Evolutionary conservation across 2,888 invertebrate genomes (phyloP), one percentile per base, ranked within the genome.

Genomic region (Idaea straminata): DNA sequence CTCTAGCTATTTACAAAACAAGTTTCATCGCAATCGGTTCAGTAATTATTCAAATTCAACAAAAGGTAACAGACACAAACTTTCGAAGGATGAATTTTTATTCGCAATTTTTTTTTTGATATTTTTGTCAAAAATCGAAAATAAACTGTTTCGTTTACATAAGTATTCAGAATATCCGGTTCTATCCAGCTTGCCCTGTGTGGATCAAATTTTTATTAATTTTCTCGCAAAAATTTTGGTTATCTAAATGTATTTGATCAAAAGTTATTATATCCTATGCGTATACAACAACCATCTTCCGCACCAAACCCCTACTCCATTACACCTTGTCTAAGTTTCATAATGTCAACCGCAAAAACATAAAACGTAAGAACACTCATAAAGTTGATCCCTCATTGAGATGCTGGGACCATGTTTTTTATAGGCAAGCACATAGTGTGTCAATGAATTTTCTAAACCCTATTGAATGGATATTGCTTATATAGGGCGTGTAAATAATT

Each of bases 311-410:
- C 47, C 10, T 47, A 4, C 7, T 47, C 47, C 47, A 47, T 47
- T 47, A 47, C 47, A 47, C 47, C 47, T 47, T 47, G 47, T 47
- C 47, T 47, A 47, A 47, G 47, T 47, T 47, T 47, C 13, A 47
- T 47, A 47, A 47, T 7, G 13, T 47, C 13, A 47, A 47, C 47
- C 47, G 13, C 47, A 47, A 7, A 47, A 47, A 47, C 47, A 47
- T 47, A 47, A 47, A 47, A 47, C 47, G 47, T 47, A 47, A 47
- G 47, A 47, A 47, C 47, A 13, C 47, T 47, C 47, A 47, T 47
- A 47, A 47, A 47, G 47, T 47, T 47, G 47, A 47, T 47, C 47
- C 47, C 47, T 47, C 47, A 47, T 47, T 47, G 47, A 47, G 47
- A 47, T 47, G 47, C 13, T 47, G 47, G 47, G 47, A 13, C 47